Evolutionary conservation across 2,113 vertebrate genomes (phyloP).

Genomic region (Forbesichthys agassizii): DNA sequence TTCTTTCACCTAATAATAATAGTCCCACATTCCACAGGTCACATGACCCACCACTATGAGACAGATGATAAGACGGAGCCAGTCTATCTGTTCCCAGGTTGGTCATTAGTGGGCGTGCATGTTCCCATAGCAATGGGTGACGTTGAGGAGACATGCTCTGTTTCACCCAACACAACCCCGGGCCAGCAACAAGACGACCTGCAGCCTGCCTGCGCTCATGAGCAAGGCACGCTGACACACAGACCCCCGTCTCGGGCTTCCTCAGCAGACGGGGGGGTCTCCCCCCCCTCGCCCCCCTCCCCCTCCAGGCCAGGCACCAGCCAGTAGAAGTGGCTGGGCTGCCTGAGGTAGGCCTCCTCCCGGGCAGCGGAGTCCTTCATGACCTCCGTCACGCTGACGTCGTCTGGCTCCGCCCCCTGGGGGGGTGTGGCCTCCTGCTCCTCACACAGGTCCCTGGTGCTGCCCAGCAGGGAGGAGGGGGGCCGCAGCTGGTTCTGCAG

Average conservation of each 20-base stretch:
- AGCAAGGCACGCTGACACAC: neutral
- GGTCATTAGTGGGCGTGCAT: too few species aligned
- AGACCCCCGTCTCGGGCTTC: neutral
- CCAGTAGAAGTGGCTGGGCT: constrained; percentile 88
- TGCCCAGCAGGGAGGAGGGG: constrained; percentile 65
- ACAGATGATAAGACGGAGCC: too few species aligned
- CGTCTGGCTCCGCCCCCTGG: constrained; percentile 72
- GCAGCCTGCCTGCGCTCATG: too few species aligned
- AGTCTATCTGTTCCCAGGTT: too few species aligned
- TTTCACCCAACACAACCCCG: too few species aligned
- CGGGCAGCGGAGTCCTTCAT: constrained; percentile 85
- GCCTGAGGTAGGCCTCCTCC: constrained; percentile 87
- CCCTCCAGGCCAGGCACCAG: constrained; percentile 85
- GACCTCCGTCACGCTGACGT: constrained; percentile 83
- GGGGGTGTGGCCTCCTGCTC: constrained; percentile 76
- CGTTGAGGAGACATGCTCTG: too few species aligned
- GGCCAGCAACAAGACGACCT: too few species aligned
- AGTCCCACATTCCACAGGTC: too few species aligned
- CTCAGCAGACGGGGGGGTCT: constrained; percentile 38
- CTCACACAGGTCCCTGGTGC: constrained; percentile 82
- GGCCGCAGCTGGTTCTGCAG: constrained; percentile 79
- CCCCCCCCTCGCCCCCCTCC: constrained; percentile 85
- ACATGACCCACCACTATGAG: too few species aligned
- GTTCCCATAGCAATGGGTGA: too few species aligned
- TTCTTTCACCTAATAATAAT: too few species aligned